Conservation (phyloP, 2,888 invertebrate genomes). For the Stenoptilia bipunctidactyla region DNA sequence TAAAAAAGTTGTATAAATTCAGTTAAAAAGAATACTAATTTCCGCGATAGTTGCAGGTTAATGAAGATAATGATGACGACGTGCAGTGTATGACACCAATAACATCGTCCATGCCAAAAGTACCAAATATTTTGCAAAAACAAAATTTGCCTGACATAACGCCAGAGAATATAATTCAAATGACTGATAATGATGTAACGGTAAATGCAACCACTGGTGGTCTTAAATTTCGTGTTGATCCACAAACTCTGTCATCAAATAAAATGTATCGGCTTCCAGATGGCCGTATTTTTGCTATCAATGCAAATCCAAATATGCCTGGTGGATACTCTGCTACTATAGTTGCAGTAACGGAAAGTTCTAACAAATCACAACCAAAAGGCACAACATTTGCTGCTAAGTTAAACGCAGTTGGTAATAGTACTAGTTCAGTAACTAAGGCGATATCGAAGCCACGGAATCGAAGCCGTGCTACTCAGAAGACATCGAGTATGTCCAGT, state of each 20-base stretch:
- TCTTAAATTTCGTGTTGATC: slow-evolving; percentile 61
- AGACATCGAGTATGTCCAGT: slow-evolving; percentile 16
- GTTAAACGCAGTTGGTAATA: slow-evolving; percentile 32
- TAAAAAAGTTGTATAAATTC: slow-evolving; percentile 5
- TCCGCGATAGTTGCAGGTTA: slow-evolving; percentile 38
- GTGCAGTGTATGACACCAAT: slow-evolving; percentile 60
- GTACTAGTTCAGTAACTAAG: slow-evolving; percentile 13
- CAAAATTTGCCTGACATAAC: slow-evolving; percentile 25
- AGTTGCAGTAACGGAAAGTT: slow-evolving; percentile 48
- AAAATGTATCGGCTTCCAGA: slow-evolving; percentile 67
- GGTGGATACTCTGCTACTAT: slow-evolving; percentile 67
- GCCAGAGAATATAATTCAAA: slow-evolving; percentile 55
- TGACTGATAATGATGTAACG: slow-evolving; percentile 66
- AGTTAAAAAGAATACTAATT: no score
- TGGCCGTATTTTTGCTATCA: slow-evolving; percentile 62
- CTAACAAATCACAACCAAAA: slow-evolving; percentile 27
- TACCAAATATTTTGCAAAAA: slow-evolving; percentile 19
- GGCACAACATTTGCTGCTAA: slow-evolving; percentile 51
- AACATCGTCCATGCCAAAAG: slow-evolving; percentile 33
- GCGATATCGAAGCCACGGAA: slow-evolving; percentile 12
- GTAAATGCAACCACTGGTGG: slow-evolving; percentile 59
- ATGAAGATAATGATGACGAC: slow-evolving; percentile 61
- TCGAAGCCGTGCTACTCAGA: slow-evolving; percentile 18
- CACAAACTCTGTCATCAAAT: slow-evolving; percentile 60
- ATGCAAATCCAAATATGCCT: slow-evolving; percentile 59